Percentiles rank a stretch among this genome's conserved stretches.
Conservation (phyloP, 2,113 vertebrate genomes). For the Zosterops japonicus region DNA sequence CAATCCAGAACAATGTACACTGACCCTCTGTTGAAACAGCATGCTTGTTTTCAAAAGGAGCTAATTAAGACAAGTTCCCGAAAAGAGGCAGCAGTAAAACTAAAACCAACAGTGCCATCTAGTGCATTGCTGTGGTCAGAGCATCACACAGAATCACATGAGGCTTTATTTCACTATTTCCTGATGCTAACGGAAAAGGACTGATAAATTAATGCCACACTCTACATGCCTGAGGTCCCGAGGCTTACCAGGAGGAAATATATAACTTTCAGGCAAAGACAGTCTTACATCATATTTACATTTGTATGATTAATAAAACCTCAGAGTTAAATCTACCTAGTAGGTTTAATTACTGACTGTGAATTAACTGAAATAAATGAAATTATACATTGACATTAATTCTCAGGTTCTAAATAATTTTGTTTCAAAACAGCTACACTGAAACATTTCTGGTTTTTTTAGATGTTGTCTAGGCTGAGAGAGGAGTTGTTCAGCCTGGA, state of each 20-base stretch:
- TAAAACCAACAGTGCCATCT: conserved; percentile 76
- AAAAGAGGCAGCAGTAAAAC: background rate
- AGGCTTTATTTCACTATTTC: background rate
- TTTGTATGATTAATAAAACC: background rate
- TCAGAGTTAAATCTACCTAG: background rate
- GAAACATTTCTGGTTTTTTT: background rate
- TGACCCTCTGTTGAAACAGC: conserved; percentile 76
- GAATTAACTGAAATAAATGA: background rate
- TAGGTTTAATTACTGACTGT: background rate
- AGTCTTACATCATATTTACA: background rate
- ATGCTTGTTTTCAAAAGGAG: conserved; percentile 77
- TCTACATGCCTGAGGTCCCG: background rate
- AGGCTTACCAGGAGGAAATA: background rate
- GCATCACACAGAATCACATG: fast-evolving
- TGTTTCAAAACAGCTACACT: background rate
- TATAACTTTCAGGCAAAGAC: background rate
- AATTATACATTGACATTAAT: background rate
- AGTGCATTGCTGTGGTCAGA: background rate
- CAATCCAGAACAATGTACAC: conserved; percentile 71
- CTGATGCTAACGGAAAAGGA: background rate
- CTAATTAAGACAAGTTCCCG: conserved; percentile 58
- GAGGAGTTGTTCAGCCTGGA: background rate
- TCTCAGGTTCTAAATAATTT: background rate
- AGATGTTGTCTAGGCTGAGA: background rate
- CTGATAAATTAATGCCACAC: background rate